phyloP scores from a whole-genome alignment of 2,797 vertebrate genomes.

The Malacoctenus gilli region DNA sequence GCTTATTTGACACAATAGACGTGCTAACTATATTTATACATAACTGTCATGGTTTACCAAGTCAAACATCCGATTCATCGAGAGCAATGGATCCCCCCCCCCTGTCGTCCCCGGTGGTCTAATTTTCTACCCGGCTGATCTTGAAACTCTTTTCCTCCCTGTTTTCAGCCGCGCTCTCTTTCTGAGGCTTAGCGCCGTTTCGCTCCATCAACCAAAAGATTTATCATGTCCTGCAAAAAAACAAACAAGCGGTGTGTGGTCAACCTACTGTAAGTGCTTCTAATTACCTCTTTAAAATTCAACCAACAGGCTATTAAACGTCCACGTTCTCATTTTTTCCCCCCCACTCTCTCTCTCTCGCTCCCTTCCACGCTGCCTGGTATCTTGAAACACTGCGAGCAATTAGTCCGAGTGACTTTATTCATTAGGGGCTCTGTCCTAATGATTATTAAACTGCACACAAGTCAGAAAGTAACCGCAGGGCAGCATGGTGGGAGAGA shows the following conservation, averaged over 20 bases:
- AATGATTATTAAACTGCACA: conserved; percentile 82
- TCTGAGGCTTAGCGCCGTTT: conserved; percentile 41
- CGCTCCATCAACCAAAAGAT: conserved; percentile 65
- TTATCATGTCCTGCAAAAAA: conserved; percentile 70
- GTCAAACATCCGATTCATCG: conserved; percentile 44
- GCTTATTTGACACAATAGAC: conserved; percentile 5
- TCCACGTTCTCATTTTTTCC: conserved; percentile 31
- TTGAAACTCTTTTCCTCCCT: conserved; percentile 41
- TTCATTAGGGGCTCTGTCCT: conserved; percentile 78
- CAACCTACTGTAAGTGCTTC: conserved; percentile 68
- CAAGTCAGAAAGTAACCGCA: conserved; percentile 73
- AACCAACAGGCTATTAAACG: conserved; percentile 63
- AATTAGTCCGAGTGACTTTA: conserved; percentile 83
- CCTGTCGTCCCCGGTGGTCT: conserved; percentile 31
- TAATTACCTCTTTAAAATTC: conserved; percentile 81
- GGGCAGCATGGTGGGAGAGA: conserved; percentile 50
- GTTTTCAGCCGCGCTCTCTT: conserved; percentile 36
- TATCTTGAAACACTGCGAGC: conserved; percentile 78
- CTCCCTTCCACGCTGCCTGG: conserved; percentile 41
- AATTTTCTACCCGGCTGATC: conserved; percentile 63
- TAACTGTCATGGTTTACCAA: conserved; percentile 28
- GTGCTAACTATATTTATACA: conserved; percentile 39
- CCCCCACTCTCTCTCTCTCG: conserved; percentile 53
- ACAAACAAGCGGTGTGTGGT: conserved; percentile 62
- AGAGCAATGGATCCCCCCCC: conserved; percentile 16